Base-by-base conservation (phyloP, 2,888 invertebrate genomes). In the Scelioninae gen. 1 region DNA sequence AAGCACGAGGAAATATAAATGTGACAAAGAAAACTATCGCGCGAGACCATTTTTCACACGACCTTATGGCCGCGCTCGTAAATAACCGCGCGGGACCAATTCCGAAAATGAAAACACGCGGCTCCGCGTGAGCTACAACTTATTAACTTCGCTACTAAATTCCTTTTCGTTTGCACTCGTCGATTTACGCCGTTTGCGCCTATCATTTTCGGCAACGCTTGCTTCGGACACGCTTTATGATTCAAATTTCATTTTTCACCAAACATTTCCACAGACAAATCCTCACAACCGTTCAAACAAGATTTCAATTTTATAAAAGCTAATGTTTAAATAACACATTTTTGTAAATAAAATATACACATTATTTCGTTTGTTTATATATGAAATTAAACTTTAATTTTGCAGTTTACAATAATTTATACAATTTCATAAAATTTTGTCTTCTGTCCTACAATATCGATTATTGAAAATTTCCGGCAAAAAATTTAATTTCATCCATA, bases 51-150 rank as follows among this genome's bases (percentile, higher is more conserved):
- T 79, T 79, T 71, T 78, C 75, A 49, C 62, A n/a, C n/a, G n/a
- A n/a, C n/a, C n/a, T n/a, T n/a, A n/a, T n/a, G n/a, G 15, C 47
- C 43, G 71, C 43, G 66, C 76, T 74, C 83, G 77, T 83, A 83
- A 83, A 80, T 83, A 83, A 80, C 43, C 76, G 56, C 63, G 68
- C 72, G 66, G 72, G 76, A 68, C 83, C 79, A 83, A 79, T 83
- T 76, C 72, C 79, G 79, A 83, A 83, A 83, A 80, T 83, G 83
- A 79, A 83, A 83, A 83, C 83, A 83, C 69, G 56, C 80, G 75
- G 60, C 58, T 68, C 58, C 68, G 82, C 78, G 55, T 63, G 82
- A 69, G 78, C 74, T 78, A 78, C 80, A 77, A 83, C 80, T 80
- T 83, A 80, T 83, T 83, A 83, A 83, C 80, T 80, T 80, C 56